Evolutionary conservation across 1,140 invertebrate genomes (phyloP).

Genomic region (Forficula auricularia): DNA sequence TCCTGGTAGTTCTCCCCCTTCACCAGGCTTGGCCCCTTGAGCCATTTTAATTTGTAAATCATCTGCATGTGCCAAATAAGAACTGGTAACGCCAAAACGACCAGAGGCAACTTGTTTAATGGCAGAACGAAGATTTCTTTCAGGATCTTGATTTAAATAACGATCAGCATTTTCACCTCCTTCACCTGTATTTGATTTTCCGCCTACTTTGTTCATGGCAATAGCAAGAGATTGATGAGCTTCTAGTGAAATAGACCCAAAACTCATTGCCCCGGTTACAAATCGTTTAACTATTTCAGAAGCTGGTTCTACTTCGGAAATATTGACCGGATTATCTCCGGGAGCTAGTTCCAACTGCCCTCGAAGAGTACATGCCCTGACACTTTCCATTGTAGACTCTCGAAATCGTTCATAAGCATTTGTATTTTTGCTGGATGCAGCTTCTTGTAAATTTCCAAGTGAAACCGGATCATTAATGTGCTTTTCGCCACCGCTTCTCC

Average conservation of each 20-base stretch:
- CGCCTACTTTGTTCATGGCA: constrained; percentile 82
- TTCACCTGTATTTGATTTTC: constrained; percentile 59
- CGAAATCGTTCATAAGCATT: constrained; percentile 76
- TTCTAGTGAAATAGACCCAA: constrained; percentile 84
- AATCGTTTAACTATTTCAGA: constrained; percentile 90
- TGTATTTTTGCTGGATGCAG: constrained; percentile 60
- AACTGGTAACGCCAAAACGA: constrained; percentile 92
- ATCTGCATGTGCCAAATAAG: constrained; percentile 90
- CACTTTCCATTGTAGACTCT: constrained; percentile 72
- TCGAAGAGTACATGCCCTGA: constrained; percentile 72
- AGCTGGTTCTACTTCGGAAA: constrained; percentile 81
- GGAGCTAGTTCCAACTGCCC: constrained; percentile 79
- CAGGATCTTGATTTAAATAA: constrained; percentile 64
- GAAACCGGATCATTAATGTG: constrained; percentile 93
- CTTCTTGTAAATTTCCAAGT: constrained; percentile 87
- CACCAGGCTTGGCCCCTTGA: constrained; percentile 92
- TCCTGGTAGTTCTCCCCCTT: constrained; percentile 85
- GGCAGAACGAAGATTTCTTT: constrained; percentile 57
- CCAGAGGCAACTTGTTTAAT: constrained; percentile 93
- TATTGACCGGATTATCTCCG: constrained; percentile 53
- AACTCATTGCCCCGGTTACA: constrained; percentile 70
- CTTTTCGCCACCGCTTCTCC: constrained; percentile 91
- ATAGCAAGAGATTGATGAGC: constrained; percentile 86
- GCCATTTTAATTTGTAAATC: constrained; percentile 97
- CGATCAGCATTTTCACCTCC: constrained; percentile 72